Evolutionary conservation across 2,888 invertebrate genomes (phyloP), one percentile per base, ranked within the genome.

Genomic region (Nemapogon koenigi): DNA sequence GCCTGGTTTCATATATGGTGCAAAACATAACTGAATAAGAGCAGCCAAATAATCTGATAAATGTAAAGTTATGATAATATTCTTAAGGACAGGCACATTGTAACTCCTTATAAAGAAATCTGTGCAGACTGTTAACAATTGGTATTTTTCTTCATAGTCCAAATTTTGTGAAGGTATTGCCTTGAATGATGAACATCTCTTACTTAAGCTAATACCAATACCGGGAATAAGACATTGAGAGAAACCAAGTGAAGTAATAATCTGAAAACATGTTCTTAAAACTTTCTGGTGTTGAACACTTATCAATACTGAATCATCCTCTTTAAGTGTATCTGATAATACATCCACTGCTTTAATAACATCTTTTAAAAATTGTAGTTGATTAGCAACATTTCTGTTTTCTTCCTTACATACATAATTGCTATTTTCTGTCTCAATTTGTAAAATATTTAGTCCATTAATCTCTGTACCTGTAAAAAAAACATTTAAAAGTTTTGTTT

Each of bases 1-100:
- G 1, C 72, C 62, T 39, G 88, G 85, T 62, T 85, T 83, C 43
- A 81, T 83, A 19, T 89, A 53, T 4, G 87, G 87, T 25, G 85
- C 86, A 70, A 83, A 83, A 16, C 83, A 72, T 35, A 91, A 63
- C 62, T 90, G 90, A 48, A 89, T 82, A 17, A 90, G 61, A 2
- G 83, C 83, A 40, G 86, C 86, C 36, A 91, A 61, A 46, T 89
- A 70, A 56, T 83, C 82, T 54, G 78, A 75, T 40, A 86, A 56
- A 65, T 82, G 78, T 46, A 83, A 62, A 35, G 83, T 66, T 41
- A 84, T 47, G 43, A 87, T 71, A 40, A 84, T 65, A 49, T 75
- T 69, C 52, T 81, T 76, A 35, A 89, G 63, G 43, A 83, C 73
- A 47, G 71, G 64, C 44, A 78, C 50, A 39, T 65, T 59, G 46